Evolutionary conservation across 2,888 invertebrate genomes (phyloP).

Genomic region (Macrophya annulata): DNA sequence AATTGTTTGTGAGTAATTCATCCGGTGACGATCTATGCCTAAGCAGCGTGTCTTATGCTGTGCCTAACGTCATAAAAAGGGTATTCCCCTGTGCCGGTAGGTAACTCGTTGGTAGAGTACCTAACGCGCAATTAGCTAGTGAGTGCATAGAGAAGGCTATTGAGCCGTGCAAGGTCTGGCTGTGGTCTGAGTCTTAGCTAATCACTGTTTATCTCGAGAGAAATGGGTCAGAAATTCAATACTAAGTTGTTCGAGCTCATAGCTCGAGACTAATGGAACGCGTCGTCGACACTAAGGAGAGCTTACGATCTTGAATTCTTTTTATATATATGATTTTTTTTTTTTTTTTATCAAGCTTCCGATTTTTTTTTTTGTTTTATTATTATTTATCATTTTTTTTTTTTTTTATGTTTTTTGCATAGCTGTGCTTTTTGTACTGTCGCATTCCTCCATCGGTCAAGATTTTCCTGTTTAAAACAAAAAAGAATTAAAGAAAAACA

Average conservation of each 20-base stretch:
- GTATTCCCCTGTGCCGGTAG: slow-evolving; percentile 15
- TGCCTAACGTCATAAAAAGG: slow-evolving; percentile 22
- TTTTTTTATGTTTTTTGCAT: neutral
- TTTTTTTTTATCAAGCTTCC: neutral
- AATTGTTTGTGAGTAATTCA: slow-evolving; percentile 4
- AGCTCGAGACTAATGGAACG: slow-evolving; percentile 57
- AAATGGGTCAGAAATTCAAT: slow-evolving; percentile 68
- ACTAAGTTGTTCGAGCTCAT: slow-evolving; percentile 58
- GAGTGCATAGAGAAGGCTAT: slow-evolving; percentile 69
- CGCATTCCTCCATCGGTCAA: neutral
- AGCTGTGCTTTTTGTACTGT: neutral
- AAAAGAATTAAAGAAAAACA: too few relatives aligned
- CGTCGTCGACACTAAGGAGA: slow-evolving; percentile 12
- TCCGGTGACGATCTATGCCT: slow-evolving; percentile 13
- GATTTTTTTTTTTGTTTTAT: neutral
- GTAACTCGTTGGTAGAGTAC: slow-evolving; percentile 57
- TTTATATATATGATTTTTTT: too few relatives aligned
- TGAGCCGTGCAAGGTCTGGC: slow-evolving; percentile 74
- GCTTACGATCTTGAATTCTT: slow-evolving; percentile 17
- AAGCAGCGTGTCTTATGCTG: neutral
- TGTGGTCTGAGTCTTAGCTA: slow-evolving; percentile 73
- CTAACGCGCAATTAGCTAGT: slow-evolving; percentile 72
- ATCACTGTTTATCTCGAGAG: slow-evolving; percentile 70
- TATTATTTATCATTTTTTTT: neutral
- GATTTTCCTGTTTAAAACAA: neutral